Evolutionary conservation across 2,888 invertebrate genomes (phyloP).

Genomic region (Cataglyphis cursor): DNA sequence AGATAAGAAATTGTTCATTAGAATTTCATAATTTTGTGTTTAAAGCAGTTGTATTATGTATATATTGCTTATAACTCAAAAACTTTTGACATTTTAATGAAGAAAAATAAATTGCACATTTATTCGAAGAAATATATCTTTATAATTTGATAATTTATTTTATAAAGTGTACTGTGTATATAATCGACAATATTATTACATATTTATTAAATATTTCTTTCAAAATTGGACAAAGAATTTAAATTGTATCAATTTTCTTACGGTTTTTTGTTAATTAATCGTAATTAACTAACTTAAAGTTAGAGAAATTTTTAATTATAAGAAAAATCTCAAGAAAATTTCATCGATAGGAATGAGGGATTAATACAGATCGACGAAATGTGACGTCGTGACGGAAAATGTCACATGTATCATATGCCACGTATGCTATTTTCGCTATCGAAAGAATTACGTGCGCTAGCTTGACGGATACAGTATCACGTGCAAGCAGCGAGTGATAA

Average conservation of each 20-base stretch:
- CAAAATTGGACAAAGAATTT: not conserved
- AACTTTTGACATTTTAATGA: not conserved
- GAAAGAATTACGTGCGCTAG: conserved; percentile 27
- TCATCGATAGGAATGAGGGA: not conserved
- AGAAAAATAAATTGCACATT: not conserved
- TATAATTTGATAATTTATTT: not conserved
- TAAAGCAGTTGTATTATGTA: not conserved
- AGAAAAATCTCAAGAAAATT: not conserved
- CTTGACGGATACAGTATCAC: conserved; percentile 56
- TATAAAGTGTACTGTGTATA: not conserved
- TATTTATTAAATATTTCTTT: not conserved
- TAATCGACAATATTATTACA: not conserved
- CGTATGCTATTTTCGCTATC: conserved; percentile 56
- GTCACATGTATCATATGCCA: conserved; percentile 11
- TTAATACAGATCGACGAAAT: conserved; percentile 7
- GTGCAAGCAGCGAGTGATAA: conserved; percentile 58
- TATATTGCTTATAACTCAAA: not conserved
- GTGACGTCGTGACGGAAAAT: conserved; percentile 2
- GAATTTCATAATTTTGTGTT: not conserved
- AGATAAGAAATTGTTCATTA: no score
- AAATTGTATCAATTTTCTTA: not conserved
- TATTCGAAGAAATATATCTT: not conserved
- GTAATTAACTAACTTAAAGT: conserved; percentile 9
- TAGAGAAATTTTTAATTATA: not conserved
- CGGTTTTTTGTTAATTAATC: conserved; percentile 1